Percentiles rank a stretch among this genome's conserved stretches.
These are phyloP conservation scores for Ophiodon elongatus DNA, from an alignment of 2,113 vertebrate genomes.

Conservation along the genomic window DNA sequence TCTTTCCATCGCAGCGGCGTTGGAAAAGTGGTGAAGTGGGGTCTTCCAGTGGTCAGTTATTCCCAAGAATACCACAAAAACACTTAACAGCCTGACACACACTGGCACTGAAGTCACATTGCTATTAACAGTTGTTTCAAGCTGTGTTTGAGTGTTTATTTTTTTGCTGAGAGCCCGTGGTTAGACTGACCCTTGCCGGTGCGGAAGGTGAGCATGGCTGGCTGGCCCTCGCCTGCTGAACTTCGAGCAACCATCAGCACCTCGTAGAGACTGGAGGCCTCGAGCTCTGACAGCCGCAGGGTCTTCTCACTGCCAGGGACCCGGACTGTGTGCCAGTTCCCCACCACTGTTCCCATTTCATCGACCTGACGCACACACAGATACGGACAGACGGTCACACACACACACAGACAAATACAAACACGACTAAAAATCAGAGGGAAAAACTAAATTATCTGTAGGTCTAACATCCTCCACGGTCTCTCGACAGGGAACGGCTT, in stretches of 20 bases:
- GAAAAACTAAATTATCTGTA: conserved; percentile 38
- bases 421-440: conserved; percentile 28
- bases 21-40: background rate
- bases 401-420: conserved; percentile 43
- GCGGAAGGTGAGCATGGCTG: conserved; percentile 98
- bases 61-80: conserved; percentile 23
- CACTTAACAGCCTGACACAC: background rate
- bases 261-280: conserved; percentile 95
- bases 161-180: background rate
- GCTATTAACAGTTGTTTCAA: background rate
- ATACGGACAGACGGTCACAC: conserved; percentile 26
- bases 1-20: background rate
- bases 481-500: conserved; percentile 38
- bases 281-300: conserved; percentile 91
- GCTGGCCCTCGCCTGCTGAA: conserved; percentile 91
- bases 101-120: background rate
- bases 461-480: conserved; percentile 5
- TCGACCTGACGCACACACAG: conserved; percentile 87
- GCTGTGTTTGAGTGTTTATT: background rate
- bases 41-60: conserved; percentile 25
- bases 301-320: conserved; percentile 96
- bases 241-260: conserved; percentile 97
- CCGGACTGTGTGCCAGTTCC: conserved; percentile 92
- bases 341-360: conserved; percentile 82
- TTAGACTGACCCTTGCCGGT: conserved; percentile 92